Base-by-base conservation (phyloP, 2,888 invertebrate genomes). In the Protophormia terraenovae region DNA sequence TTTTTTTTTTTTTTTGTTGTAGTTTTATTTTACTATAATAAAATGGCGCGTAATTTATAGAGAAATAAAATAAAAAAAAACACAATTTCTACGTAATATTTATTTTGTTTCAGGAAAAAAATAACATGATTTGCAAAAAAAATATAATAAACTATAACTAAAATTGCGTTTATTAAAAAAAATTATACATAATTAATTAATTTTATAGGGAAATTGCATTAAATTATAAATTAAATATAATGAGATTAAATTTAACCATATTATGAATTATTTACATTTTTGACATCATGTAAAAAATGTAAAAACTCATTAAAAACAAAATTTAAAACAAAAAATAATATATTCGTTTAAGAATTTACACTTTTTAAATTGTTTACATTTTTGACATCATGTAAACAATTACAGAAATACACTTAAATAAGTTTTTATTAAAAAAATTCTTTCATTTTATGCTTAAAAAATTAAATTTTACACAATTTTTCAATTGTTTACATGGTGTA, bases 11-110 rank as follows among this genome's bases (percentile, higher is more conserved):
- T 35, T 41, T 58, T n/a, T n/a, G n/a, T n/a, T 38, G 6, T 35
- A 60, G 10, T 19, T n/a, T 27, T 6, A 10, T 24, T 41, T 14
- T 24, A 45, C 64, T 27, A 75, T 16, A 55, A 76, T 6, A 76
- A 67, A 67, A 24, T 67, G 16, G 58, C 55, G 67, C 67, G 58
- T 32, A 67, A 58, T 58, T 58, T 38, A 55, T 2, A 45, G 35
- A n/a, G 45, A 24, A 53, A 47, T 22, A 60, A n/a, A n/a, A 27
- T 14, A 3, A 8, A 38, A 12, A 50, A 50, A 22, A 22, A 22
- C 24, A 47, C n/a, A n/a, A n/a, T 55, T 45, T 45, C 16, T 22
- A 29, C 41, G 35, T 45, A 60, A 45, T 24, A 38, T 38, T 35
- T 22, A 22, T 38, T 41, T 64, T n/a, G 6, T n/a, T 10, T 35